Base-by-base conservation (phyloP, 2,888 invertebrate genomes). In the Galeruca laticollis region DNA sequence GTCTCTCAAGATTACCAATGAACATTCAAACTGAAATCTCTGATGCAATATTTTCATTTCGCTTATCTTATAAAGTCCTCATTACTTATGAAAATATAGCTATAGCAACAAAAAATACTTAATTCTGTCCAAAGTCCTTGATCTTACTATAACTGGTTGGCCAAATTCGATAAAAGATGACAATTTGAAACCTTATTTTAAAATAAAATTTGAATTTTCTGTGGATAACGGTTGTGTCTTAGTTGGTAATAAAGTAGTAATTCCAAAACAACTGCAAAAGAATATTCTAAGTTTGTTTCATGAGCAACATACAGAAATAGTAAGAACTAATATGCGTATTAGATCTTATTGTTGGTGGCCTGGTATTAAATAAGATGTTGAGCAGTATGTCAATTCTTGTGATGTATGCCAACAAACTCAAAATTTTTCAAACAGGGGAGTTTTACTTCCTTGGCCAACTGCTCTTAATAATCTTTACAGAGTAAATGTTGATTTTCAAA, bases 261-360 rank as follows among this genome's bases (percentile, higher is more conserved):
- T 61, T 40, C 61, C 68, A 26, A 40, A 52, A 40, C 13, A 18
- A n/a, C 6, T 51, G 13, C 31, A 37, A 49, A 13, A 1, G 1
- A 43, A 49, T 31, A 33, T 67, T 51, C 49, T 67, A 15, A 60
- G 60, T 1, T 37, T 60, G 15, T 60, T 60, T 35, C 67, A 67
- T 20, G 67, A 67, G n/a, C 52, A 60, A 60, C 67, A 67, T 26
- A 37, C 11, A 3, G 67, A 60, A 26, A 33, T 67, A 21, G 59
- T 67, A 15, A n/a, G 59, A 13, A 60, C 33, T 2, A 66, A 66
- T 40, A 66, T 66, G 60, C 31, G 51, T 9, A 60, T 51, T 33
- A 21, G 60, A 13, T 47, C 51, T 1, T 49, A 67, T 21, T 60
- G 60, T 67, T 60, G 67, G 67, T 67, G 60, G 60, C 67, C 67